phyloP scores from a whole-genome alignment of 2,113 vertebrate genomes.

The Sinocyclocheilus grahami region DNA sequence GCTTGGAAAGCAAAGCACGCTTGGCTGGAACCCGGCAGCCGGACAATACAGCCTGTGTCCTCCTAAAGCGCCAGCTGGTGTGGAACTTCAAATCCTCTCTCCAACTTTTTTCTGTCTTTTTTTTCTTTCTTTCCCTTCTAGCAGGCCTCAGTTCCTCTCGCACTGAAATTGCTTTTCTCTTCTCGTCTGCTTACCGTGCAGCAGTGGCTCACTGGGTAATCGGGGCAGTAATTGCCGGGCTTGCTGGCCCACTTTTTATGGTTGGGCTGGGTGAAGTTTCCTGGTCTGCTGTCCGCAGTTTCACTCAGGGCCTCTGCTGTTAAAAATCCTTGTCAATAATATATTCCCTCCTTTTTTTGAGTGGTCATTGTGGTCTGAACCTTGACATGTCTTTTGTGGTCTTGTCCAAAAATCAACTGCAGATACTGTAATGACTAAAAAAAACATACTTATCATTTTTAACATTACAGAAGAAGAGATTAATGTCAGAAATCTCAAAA shows the following conservation, averaged over 20 bases:
- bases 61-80: conserved; percentile 62
- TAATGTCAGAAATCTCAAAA: neutral
- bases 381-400: neutral
- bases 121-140: conserved; percentile 7
- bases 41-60: conserved; percentile 67
- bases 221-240: conserved; percentile 30
- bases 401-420: neutral
- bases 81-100: conserved; percentile 61
- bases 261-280: conserved; percentile 24
- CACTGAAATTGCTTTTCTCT: conserved; percentile 38
- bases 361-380: neutral
- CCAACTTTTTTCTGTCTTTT: conserved; percentile 48
- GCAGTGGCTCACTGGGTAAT: conserved; percentile 47
- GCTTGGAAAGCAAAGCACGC: conserved; percentile 48
- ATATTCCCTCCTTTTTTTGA: neutral
- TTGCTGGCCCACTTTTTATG: conserved; percentile 17
- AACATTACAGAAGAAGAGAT: neutral
- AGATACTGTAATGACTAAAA: too few species aligned
- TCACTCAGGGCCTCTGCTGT: neutral
- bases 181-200: conserved; percentile 31
- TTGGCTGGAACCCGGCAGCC: conserved; percentile 58
- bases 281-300: neutral
- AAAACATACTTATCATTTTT: neutral
- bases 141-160: conserved; percentile 31
- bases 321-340: neutral